Evolutionary conservation across 2,113 vertebrate genomes (phyloP), one percentile per base, ranked within the genome.

Genomic region (Tachuris rubrigastra): DNA sequence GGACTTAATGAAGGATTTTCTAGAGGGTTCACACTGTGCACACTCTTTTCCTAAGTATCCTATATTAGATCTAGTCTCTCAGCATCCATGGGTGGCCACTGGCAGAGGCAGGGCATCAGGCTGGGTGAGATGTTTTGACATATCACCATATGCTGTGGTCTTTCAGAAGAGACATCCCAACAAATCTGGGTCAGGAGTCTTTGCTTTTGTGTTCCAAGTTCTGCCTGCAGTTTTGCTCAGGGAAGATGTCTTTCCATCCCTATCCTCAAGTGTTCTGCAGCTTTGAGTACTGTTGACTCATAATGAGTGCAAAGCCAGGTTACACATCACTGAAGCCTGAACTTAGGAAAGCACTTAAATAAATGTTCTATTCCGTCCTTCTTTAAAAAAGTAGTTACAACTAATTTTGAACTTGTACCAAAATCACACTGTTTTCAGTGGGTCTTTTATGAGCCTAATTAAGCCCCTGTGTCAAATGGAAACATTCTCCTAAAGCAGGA

Each of bases 1-100:
- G 65, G 52, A 67, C 35, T 18, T 65, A 22, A 25, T 15, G 41
- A 90, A 85, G 37, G 69, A 31, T 31, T 92, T 65, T 0, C 1
- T 39, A 33, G 55, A 58, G n/a, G n/a, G 42, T 22, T 49, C 0
- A 0, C 0, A 0, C 71, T 55, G 7, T 75, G 52, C 27, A 21
- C 19, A 14, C 9, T 27, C 60, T 87, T 81, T 62, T 63, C 39
- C 24, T 33, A 27, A 80, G 67, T 33, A 74, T 59, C 15, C 33
- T 15, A 5, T 30, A 4, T 31, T 25, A 58, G 55, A 46, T 35
- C 25, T 47, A 25, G 18, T 74, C 50, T 25, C 42, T 59, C 0
- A 0, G 23, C 60, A 14, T 53, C 28, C 47, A 4, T 5, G 12
- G 60, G n/a, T 55, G 69, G 56, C 79, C 16, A 5, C 75, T 28